phyloP scores from a whole-genome alignment of 2,888 invertebrate genomes.

The Allygus modestus region DNA sequence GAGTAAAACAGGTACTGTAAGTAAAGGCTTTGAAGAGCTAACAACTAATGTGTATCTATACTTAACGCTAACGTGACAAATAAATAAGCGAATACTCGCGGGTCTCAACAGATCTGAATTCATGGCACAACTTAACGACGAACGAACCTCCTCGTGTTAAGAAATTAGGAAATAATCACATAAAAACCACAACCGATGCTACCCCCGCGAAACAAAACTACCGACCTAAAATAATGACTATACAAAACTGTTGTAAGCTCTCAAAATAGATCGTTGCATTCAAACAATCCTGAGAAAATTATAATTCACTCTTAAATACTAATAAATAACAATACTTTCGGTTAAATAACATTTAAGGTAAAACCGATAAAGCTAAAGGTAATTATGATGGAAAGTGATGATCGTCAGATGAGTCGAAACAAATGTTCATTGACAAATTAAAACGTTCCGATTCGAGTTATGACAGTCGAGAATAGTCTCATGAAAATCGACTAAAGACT shows the following conservation, averaged over 20 bases:
- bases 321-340: conserved; percentile 31
- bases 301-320: conserved; percentile 21
- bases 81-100: conserved; percentile 23
- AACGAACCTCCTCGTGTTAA: neutral
- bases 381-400: neutral
- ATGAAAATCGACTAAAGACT: neutral
- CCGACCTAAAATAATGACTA: neutral
- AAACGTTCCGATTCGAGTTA: neutral
- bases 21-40: conserved; percentile 45
- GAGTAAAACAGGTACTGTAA: conserved; percentile 50
- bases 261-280: conserved; percentile 21
- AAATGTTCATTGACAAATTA: neutral
- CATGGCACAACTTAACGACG: conserved; percentile 48
- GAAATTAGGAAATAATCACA: conserved; percentile 36
- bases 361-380: conserved; percentile 8
- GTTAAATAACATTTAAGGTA: conserved; percentile 1
- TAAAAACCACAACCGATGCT: conserved; percentile 49
- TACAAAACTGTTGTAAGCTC: conserved; percentile 17
- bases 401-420: too few relatives aligned
- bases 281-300: conserved; percentile 22
- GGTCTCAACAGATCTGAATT: conserved; percentile 31
- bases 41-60: conserved; percentile 32
- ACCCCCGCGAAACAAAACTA: conserved; percentile 37
- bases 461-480: neutral
- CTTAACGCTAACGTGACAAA: conserved; percentile 40